phyloP scores from a whole-genome alignment of 2,888 invertebrate species.

The Dicyrtomina minuta region DNA sequence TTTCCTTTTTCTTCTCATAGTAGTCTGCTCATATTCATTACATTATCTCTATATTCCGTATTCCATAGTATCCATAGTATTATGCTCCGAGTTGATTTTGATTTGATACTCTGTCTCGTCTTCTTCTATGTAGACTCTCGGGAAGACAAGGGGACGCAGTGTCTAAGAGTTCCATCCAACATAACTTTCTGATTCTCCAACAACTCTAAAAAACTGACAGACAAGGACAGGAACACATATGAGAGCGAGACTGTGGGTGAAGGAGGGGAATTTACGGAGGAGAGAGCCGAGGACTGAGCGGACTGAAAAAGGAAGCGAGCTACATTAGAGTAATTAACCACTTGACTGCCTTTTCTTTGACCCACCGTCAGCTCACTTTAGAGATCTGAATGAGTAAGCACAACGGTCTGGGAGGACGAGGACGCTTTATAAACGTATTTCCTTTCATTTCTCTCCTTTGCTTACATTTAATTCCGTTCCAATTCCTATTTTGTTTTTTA shows the following conservation, averaged over 20 bases:
- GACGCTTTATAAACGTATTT: not conserved
- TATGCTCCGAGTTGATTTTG: no score
- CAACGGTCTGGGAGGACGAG: no score
- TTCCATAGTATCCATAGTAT: no score
- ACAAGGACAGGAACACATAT: no score
- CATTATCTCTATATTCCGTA: no score
- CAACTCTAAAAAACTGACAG: not conserved
- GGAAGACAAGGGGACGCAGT: no score
- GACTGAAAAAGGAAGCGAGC: constrained; percentile 6
- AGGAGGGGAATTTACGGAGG: not conserved
- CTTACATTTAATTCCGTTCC: no score
- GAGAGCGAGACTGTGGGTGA: not conserved
- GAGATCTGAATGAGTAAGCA: not conserved
- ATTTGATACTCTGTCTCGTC: no score
- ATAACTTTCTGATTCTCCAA: no score
- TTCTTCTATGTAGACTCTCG: no score
- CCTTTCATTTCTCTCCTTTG: not conserved
- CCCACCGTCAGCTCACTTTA: constrained; percentile 15
- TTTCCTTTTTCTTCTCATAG: not conserved
- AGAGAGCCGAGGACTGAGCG: not conserved
- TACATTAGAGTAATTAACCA: constrained; percentile 28
- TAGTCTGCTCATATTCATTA: not conserved
- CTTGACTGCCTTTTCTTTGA: constrained; percentile 24
- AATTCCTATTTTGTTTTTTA: not conserved
- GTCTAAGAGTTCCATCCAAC: no score